Percentiles rank a stretch among this genome's conserved stretches.
Conservation (phyloP, 2,113 vertebrate genomes). For the Cavia aperea region DNA sequence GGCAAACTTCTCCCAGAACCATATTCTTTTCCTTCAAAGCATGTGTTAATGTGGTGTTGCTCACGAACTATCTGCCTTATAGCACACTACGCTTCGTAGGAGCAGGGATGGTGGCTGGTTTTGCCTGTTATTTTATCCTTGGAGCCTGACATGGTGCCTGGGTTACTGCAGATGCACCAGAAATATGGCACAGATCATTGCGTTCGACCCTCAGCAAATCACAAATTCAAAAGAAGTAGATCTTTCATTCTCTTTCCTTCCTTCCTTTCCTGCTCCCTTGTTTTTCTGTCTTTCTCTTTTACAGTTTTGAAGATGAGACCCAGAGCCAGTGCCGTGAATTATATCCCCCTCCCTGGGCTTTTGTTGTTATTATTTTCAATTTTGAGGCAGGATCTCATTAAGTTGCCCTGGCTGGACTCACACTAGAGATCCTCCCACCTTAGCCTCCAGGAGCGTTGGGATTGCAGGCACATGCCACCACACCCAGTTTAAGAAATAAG, state of each 20-base stretch:
- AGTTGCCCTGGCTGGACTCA: background rate
- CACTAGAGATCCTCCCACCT: background rate
- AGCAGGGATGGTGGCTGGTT: background rate
- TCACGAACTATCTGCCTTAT: background rate
- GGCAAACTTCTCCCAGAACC: background rate
- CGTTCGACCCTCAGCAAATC: background rate
- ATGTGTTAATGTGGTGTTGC: background rate
- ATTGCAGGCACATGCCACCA: background rate
- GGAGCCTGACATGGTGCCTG: background rate
- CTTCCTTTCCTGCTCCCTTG: background rate
- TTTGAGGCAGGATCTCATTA: background rate
- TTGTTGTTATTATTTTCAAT: background rate
- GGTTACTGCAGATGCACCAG: background rate
- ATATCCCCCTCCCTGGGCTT: background rate
- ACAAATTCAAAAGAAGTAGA: background rate
- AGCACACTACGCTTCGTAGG: background rate
- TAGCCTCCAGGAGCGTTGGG: background rate
- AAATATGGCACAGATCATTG: background rate
- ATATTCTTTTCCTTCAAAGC: background rate
- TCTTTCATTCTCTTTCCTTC: background rate
- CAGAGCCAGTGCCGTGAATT: background rate
- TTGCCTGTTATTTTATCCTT: background rate
- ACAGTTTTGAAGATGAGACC: background rate
- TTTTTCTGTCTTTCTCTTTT: background rate
- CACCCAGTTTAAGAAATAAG: background rate